Conservation (phyloP, 2,797 vertebrate species). For the Cossypha dichroa region DNA sequence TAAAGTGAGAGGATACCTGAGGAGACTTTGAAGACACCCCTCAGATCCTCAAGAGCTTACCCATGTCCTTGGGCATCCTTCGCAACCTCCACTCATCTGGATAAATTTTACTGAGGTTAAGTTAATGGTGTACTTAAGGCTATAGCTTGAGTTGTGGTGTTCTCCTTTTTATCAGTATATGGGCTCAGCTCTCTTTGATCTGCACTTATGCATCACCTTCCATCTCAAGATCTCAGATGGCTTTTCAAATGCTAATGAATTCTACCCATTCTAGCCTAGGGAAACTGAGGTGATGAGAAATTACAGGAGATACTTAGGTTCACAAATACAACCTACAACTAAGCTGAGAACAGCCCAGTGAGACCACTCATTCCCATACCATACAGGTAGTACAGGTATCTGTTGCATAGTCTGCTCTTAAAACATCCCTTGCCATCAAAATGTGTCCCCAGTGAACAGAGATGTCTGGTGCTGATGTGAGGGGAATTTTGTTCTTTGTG, state of each 20-base stretch:
- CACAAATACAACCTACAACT: conserved; percentile 23
- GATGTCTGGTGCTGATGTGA: conserved; percentile 34
- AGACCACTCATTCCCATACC: neutral
- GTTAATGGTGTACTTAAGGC: conserved; percentile 32
- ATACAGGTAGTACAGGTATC: conserved; percentile 37
- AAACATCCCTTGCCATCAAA: neutral
- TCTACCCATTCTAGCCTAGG: conserved; percentile 1
- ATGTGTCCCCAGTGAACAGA: neutral
- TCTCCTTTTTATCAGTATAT: conserved; percentile 34
- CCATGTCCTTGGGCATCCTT: conserved; percentile 37
- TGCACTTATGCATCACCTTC: neutral
- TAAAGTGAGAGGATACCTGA: neutral
- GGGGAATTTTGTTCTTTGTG: neutral
- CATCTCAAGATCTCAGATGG: conserved; percentile 17
- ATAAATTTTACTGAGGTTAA: conserved; percentile 51
- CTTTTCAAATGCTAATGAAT: conserved; percentile 61
- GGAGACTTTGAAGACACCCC: conserved; percentile 43
- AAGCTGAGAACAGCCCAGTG: neutral
- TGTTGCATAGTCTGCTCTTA: neutral
- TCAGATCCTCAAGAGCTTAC: conserved; percentile 16
- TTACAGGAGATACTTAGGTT: conserved; percentile 25
- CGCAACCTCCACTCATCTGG: neutral
- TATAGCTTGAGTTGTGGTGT: neutral
- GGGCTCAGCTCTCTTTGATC: conserved; percentile 38
- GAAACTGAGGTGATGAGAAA: conserved; percentile 52